Evolutionary conservation across 2,113 vertebrate species (phyloP).

Genomic region (Parus major): DNA sequence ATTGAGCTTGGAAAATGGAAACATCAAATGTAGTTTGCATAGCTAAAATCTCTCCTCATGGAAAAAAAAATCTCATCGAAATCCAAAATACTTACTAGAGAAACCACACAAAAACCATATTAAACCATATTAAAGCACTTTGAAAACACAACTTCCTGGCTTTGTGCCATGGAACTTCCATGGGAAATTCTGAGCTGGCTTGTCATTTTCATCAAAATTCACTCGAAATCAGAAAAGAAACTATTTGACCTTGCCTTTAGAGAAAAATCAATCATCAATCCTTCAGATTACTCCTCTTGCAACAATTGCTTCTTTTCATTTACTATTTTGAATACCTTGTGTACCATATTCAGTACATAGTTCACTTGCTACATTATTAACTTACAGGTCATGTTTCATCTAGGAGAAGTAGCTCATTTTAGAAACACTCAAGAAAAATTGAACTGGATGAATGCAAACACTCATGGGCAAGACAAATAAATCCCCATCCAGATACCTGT

Average conservation of each 20-base stretch:
- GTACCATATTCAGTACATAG: neutral
- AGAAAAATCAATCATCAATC: neutral
- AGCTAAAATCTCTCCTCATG: neutral
- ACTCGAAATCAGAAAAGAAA: neutral
- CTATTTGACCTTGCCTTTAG: neutral
- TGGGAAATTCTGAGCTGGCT: neutral
- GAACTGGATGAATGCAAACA: neutral
- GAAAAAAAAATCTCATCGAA: neutral
- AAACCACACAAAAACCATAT: neutral
- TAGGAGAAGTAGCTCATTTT: neutral
- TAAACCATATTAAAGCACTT: neutral
- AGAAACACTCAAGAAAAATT: neutral
- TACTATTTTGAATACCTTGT: neutral
- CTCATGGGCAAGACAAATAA: neutral
- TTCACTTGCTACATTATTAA: neutral
- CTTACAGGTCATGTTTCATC: neutral
- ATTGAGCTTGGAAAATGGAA: neutral
- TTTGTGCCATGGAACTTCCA: neutral
- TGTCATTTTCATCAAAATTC: slow-evolving; percentile 5
- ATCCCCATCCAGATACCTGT: neutral
- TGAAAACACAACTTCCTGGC: neutral
- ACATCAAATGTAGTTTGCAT: neutral
- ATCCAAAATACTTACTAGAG: neutral
- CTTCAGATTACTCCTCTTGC: neutral
- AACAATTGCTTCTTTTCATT: neutral